Base-by-base conservation (phyloP, 2,113 vertebrate genomes). In the Hemiprocne comata region DNA sequence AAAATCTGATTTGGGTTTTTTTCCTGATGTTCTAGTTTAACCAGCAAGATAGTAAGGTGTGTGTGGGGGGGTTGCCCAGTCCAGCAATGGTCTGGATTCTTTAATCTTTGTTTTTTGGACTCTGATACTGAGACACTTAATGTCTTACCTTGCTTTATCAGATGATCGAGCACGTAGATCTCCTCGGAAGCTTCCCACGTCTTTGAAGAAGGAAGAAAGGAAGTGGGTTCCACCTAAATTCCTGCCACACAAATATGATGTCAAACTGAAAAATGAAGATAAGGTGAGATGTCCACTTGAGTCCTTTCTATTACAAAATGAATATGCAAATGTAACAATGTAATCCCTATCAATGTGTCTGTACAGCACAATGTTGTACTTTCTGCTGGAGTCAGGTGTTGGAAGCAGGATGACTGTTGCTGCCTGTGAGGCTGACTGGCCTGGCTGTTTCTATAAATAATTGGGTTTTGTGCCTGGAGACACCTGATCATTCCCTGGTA, bases 211-310 rank as follows among this genome's bases (percentile, higher is more conserved):
- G 85, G 99, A 99, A 89, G 99, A 98, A 97, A 99, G 98, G 95
- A 99, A 98, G 93, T 99, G 99, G 99, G 99, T 97, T 42, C 99
- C 99, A 95, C 99, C 99, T 50, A 99, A 99, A 94, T 99, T 99
- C 93, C 98, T 99, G 94, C 99, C 99, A 57, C 99, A 99, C 92
- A 99, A 99, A 88, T 99, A 99, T 0, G 99, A 99, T 38, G 98
- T 99, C 61, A 99, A 99, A 97, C 98, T 99, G 70, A 98, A 99
- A 85, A 98, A 96, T 55, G 99, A 99, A 96, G 99, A 99, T 67
- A 99, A 99, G 98, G 99, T 99, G 74, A 96, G 98, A 86, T 82
- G 38, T 33, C 25, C 31, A 5, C 65, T 90, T 50, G 24, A 19
- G 26, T 85, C 25, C 6, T 88, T 75, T 81, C 19, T 72, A 6